These are phyloP conservation scores for Dreissena polymorpha DNA, from an alignment of 1,140 invertebrate genomes.

Conservation along the genomic window DNA sequence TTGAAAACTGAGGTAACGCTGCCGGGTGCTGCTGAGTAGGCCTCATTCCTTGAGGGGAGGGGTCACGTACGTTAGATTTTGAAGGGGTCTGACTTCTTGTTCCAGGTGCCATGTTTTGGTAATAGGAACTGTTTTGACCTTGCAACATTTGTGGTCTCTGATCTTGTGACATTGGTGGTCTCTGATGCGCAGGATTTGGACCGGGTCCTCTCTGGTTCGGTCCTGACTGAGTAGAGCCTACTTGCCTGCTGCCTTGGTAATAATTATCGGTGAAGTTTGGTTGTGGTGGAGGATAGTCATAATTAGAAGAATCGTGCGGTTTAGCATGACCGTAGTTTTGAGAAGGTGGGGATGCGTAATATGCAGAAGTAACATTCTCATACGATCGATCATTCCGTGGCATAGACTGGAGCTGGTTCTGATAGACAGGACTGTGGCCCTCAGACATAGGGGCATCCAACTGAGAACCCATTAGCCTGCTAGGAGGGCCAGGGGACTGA, in stretches of 20 bases:
- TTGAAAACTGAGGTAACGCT: conserved; percentile 1
- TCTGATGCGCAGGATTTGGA: not conserved
- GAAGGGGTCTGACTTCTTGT: not conserved
- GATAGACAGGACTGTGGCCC: conserved; percentile 8
- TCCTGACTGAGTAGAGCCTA: not conserved
- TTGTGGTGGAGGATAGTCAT: conserved; percentile 24
- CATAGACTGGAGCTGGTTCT: conserved; percentile 23
- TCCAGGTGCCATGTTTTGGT: conserved; percentile 24
- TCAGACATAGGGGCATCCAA: conserved; percentile 10
- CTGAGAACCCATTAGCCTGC: not conserved
- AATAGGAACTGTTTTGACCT: conserved; percentile 19
- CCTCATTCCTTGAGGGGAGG: not conserved
- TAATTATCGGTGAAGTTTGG: not conserved
- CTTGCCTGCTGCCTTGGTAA: not conserved
- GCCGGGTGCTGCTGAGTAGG: conserved; percentile 1
- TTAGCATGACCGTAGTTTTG: conserved; percentile 19
- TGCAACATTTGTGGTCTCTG: not conserved
- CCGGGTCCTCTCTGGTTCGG: not conserved
- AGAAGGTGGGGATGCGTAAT: not conserved
- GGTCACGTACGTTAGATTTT: conserved; percentile 10
- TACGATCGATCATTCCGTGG: conserved; percentile 34
- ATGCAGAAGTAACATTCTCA: conserved; percentile 17
- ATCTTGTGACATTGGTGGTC: not conserved
- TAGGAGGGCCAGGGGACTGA: conserved; percentile 16
- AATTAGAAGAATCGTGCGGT: conserved; percentile 16